These are phyloP conservation scores for cattle (Bos taurus) DNA, from an alignment of 2,113 vertebrate genomes.

Conservation along the genomic window DNA sequence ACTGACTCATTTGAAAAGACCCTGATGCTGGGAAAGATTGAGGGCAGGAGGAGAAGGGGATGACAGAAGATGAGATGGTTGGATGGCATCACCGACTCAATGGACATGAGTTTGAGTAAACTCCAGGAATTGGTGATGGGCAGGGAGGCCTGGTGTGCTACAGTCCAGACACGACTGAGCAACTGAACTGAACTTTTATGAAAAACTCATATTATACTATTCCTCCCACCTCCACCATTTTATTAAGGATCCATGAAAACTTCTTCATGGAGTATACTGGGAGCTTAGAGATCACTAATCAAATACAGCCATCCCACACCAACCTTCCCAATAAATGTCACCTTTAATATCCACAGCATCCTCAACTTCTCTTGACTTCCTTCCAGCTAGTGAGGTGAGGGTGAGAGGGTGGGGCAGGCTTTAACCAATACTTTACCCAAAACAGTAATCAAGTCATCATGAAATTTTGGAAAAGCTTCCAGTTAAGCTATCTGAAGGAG, in stretches of 20 bases:
- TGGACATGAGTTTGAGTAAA: neutral
- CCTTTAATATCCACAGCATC: neutral
- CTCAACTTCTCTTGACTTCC: neutral
- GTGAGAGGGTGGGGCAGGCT: neutral
- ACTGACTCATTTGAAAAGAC: neutral
- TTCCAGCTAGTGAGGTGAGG: neutral
- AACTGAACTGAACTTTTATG: neutral
- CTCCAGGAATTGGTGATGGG: neutral
- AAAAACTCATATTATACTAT: constrained; percentile 17
- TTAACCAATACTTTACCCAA: neutral
- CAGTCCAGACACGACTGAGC: neutral
- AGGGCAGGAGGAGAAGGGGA: neutral
- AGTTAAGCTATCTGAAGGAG: neutral
- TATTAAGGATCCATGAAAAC: constrained; percentile 1
- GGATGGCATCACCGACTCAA: neutral
- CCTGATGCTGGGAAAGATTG: neutral
- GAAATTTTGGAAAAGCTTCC: constrained; percentile 31
- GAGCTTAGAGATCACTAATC: neutral
- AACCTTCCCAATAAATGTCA: neutral
- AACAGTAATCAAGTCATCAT: neutral
- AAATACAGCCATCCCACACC: neutral
- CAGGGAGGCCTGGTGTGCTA: neutral
- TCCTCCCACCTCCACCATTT: neutral
- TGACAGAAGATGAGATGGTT: neutral
- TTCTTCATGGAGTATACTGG: neutral